Evolutionary conservation across 2,797 vertebrate genomes (phyloP), one percentile per base, ranked within the genome.

Genomic region (Muscicapa striata): DNA sequence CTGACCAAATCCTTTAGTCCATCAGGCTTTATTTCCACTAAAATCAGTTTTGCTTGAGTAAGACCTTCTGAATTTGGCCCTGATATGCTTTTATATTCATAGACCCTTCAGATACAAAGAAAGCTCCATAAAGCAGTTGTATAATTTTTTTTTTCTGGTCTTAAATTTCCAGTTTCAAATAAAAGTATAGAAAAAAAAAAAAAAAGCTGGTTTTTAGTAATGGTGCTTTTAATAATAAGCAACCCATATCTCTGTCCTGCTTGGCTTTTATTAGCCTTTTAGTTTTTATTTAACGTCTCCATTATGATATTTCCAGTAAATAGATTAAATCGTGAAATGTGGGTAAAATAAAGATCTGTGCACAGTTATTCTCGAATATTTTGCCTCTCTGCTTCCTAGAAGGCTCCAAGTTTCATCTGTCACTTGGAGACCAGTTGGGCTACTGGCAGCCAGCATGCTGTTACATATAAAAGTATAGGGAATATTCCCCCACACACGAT

Each of bases 1-100:
- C 91, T 95, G 81, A 88, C 91, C 95, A 95, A 96, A 96, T 97
- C 94, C 95, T 90, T 93, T 93, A 95, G 94, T 95, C 89, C 82
- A 90, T 95, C 95, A 94, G 73, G 84, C 84, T 96, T 96, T 96
- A 95, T 87, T 95, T 96, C 85, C 46, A 89, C 95, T 96, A 77
- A 96, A 95, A 96, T 94, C 95, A 96, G 94, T 96, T 96, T 94
- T 91, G 9, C 76, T 67, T 91, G 80, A 91, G 72, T 86, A 91
- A 92, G 93, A 92, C 82, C 57, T 93, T 76, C 84, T 94, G 96
- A 61, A 93, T 93, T 94, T 95, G 89, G 88, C 68, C 94, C 87
- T 86, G 72, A 89, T 96, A 87, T 0, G 15, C 78, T 95, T 96
- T 90, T 94, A 85, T 89, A 89, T 96, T 94, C 93, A 93, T 80